Evolutionary conservation across 1,140 invertebrate species (phyloP), one percentile per base, ranked within the genome.

Genomic region (Nomia melanderi): DNA sequence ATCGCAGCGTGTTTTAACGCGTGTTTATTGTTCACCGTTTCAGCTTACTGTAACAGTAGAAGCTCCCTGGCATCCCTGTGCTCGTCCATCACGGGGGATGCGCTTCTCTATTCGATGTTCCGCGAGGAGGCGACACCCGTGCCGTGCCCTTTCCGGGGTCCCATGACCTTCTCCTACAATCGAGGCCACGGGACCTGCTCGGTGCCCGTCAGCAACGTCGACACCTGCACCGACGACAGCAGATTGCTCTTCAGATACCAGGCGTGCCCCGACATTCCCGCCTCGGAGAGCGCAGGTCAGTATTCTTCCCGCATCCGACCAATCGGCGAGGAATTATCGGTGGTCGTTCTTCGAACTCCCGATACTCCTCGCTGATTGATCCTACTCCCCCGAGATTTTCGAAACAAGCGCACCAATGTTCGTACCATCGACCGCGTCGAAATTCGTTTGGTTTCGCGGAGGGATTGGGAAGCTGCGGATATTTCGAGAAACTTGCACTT

Each of bases 221-320:
- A 98, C 89, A 96, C 96, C 63, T 98, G 97, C 91, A 98, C 96
- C 1, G 97, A 98, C 86, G 96, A 97, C 86, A 97, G 96, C 78
- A 94, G 96, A 77, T 92, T 98, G 39, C 93, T 98, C 56, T 94
- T 98, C 83, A 95, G 95, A 88, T 98, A 98, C 90, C 97, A 98
- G 93, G 97, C 97, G 23, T 98, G 97, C 91, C 96, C 97, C 0
- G 97, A 98, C 90, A 95, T 98, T 8, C 93, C 94, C 29, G 96
- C 96, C 54, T 97, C 97, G 1, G 96, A 97, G 91, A 96, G 96
- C 87, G 95, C 96, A 89, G 95, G 96, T 96, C 90, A 56, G 53
- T 23, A 2, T 6, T 25, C 25, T 4, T 12, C 2, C 8, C 12
- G 17, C 11, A 14, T 7, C 20, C 47, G 2, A 47, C 7, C 44